These are phyloP conservation scores for Diarsia mendica DNA, from an alignment of 2,888 invertebrate species.

Conservation along the genomic window DNA sequence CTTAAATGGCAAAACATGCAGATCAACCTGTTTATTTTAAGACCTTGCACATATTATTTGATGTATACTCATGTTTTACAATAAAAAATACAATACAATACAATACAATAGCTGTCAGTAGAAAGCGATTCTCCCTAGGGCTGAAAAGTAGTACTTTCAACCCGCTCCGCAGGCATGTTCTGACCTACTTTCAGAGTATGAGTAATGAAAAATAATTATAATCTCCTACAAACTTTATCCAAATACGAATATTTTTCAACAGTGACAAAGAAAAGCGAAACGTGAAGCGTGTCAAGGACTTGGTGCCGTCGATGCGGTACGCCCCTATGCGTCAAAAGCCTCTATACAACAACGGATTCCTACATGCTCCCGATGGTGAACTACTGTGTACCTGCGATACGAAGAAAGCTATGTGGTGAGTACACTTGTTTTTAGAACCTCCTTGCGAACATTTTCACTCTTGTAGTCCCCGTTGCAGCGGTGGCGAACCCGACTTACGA, in stretches of 20 bases:
- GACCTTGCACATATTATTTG: no score
- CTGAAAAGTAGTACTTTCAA: no score
- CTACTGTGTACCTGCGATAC: conserved; percentile 93
- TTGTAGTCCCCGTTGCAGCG: neutral
- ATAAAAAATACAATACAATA: no score
- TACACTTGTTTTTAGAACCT: neutral
- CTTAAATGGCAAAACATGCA: no score
- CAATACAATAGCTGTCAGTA: no score
- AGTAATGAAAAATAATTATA: no score
- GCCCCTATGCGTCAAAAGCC: conserved; percentile 90
- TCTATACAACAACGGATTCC: conserved; percentile 94
- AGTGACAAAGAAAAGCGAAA: conserved; percentile 57
- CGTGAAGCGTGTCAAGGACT: conserved; percentile 48
- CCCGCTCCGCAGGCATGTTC: no score
- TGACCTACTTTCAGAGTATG: no score
- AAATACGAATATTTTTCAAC: conserved; percentile 20
- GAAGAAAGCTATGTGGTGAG: conserved; percentile 94
- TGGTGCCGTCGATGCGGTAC: conserved; percentile 68
- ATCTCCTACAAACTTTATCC: neutral
- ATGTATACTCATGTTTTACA: no score
- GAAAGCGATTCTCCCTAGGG: no score
- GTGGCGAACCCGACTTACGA: no score
- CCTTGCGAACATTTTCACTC: neutral
- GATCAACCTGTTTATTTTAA: no score
- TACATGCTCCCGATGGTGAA: conserved; percentile 95